Conservation (phyloP, 2,888 invertebrate genomes). For the Eilema griseolum region DNA sequence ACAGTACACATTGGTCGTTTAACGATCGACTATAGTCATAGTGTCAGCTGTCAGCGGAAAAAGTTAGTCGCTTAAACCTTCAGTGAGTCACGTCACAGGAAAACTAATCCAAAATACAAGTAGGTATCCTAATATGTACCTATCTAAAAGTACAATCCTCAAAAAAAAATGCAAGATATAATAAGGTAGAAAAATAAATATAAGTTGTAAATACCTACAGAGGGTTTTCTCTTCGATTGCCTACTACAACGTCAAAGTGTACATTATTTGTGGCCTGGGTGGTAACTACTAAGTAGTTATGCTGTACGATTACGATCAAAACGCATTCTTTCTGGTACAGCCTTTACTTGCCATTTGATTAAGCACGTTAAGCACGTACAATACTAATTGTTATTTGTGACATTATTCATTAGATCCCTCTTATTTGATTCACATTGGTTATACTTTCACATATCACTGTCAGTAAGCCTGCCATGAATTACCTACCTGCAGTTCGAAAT, state of each 20-base stretch:
- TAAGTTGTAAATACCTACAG: neutral
- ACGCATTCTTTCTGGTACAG: neutral
- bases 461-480: too few species aligned
- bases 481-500: too few species aligned
- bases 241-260: neutral
- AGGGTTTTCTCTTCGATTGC: neutral
- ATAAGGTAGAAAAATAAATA: neutral
- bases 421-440: neutral
- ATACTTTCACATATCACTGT: neutral
- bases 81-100: too few species aligned
- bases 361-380: neutral
- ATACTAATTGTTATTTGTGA: neutral
- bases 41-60: too few species aligned
- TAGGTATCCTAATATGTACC: too few species aligned
- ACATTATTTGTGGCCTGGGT: neutral
- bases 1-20: too few species aligned
- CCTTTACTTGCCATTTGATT: neutral
- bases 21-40: too few species aligned
- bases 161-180: neutral
- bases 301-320: constrained; percentile 1
- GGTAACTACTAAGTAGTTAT: neutral
- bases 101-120: too few species aligned
- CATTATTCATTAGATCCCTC: neutral
- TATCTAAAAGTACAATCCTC: too few species aligned
- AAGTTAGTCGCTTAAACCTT: too few species aligned